Evolutionary conservation across 2,888 invertebrate genomes (phyloP).

Genomic region (Temnothorax rugatulus): DNA sequence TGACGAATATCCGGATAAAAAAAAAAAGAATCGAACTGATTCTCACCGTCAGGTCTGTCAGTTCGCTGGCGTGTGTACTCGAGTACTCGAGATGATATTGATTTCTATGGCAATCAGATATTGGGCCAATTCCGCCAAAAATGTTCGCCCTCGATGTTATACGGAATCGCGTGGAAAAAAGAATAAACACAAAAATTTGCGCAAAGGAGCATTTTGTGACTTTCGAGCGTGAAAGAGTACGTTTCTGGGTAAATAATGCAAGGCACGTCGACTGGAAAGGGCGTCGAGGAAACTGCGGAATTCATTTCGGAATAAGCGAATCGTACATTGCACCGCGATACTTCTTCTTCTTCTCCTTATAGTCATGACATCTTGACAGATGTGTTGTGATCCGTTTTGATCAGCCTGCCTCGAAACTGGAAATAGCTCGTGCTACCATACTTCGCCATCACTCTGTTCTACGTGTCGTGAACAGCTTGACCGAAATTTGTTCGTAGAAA

Average conservation of each 20-base stretch:
- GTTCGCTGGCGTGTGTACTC: conserved; percentile 10
- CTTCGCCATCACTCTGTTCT: no score
- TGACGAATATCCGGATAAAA: conserved; percentile 8
- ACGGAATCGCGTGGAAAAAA: not conserved
- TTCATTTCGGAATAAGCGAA: not conserved
- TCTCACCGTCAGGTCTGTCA: conserved; percentile 28
- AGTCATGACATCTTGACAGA: no score
- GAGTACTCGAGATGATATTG: conserved; percentile 34
- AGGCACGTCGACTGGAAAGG: not conserved
- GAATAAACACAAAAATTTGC: not conserved
- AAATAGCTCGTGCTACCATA: no score
- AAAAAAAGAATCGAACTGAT: conserved; percentile 18
- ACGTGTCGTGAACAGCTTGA: no score
- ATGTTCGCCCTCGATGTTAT: not conserved
- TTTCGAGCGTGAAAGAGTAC: not conserved
- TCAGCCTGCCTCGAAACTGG: no score
- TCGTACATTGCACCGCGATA: not conserved
- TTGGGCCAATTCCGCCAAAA: conserved; percentile 14
- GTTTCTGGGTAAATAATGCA: not conserved
- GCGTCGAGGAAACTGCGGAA: not conserved
- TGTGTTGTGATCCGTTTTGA: no score
- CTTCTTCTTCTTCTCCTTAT: no score
- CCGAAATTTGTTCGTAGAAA: no score
- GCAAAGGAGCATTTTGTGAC: not conserved
- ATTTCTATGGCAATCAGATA: conserved; percentile 33